Percentiles rank a stretch among this genome's conserved stretches.
phyloP scores from a whole-genome alignment of 1,140 invertebrate genomes.

The Tetragnatha versicolor region DNA sequence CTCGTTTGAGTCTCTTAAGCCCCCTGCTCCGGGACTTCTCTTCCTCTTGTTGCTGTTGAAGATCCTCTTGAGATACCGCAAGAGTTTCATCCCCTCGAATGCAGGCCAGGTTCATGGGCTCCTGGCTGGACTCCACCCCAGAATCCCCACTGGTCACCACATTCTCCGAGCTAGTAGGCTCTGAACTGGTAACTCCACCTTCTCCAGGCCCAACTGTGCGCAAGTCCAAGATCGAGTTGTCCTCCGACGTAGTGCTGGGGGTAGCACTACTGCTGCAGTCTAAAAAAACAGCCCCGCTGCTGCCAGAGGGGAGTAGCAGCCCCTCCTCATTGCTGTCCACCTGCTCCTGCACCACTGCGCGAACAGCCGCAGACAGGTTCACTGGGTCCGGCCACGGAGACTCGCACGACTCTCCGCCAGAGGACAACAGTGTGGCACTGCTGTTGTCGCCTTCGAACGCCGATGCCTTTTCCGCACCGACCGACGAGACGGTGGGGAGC shows the following conservation, averaged over 20 bases:
- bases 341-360: conserved; percentile 52
- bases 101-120: conserved; percentile 52
- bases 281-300: conserved; percentile 34
- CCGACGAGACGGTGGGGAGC: conserved; percentile 15
- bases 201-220: conserved; percentile 39
- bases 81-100: conserved; percentile 33
- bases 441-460: conserved; percentile 48
- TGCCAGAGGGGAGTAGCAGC: conserved; percentile 6
- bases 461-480: not conserved
- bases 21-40: conserved; percentile 14
- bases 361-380: conserved; percentile 53
- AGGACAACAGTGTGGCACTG: conserved; percentile 37
- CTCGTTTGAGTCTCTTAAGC: conserved; percentile 43
- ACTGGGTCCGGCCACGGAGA: conserved; percentile 55
- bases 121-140: conserved; percentile 55
- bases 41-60: conserved; percentile 4
- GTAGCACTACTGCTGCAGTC: conserved; percentile 36
- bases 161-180: conserved; percentile 46
- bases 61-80: too few relatives aligned
- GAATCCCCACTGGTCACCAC: conserved; percentile 56
- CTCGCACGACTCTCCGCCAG: conserved; percentile 51
- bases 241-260: conserved; percentile 17
- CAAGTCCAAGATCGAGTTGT: conserved; percentile 43
- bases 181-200: conserved; percentile 44
- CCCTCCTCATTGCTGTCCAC: conserved; percentile 50